phyloP scores from a whole-genome alignment of 2,888 invertebrate species.

The Monopis laevigella region DNA sequence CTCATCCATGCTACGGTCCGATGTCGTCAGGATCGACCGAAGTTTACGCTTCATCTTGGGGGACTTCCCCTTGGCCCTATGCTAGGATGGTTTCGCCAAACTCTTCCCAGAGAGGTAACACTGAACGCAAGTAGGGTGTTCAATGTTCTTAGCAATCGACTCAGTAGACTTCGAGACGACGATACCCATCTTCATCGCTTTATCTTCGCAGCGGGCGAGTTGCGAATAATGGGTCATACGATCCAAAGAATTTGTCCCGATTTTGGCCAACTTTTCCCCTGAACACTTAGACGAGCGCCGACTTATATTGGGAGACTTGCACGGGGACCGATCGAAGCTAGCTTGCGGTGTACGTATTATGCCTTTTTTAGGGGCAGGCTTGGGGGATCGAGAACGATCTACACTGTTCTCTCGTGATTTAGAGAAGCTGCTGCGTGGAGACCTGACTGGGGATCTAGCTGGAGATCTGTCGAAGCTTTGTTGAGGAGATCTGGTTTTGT shows the following conservation, averaged over 20 bases:
- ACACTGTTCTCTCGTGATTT: constrained; percentile 56
- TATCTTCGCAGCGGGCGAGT: constrained; percentile 57
- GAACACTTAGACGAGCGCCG: constrained; percentile 39
- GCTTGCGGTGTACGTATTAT: constrained; percentile 63
- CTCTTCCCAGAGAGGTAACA: constrained; percentile 74
- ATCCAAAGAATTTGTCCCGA: constrained; percentile 59
- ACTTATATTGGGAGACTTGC: constrained; percentile 54
- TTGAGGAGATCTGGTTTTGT: constrained; percentile 66
- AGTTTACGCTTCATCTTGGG: constrained; percentile 49
- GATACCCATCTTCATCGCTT: constrained; percentile 62
- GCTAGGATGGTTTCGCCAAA: constrained; percentile 70
- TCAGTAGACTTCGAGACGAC: constrained; percentile 66
- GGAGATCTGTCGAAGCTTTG: constrained; percentile 64
- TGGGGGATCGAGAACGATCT: constrained; percentile 53
- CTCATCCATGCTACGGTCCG: constrained; percentile 56
- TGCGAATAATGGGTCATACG: constrained; percentile 59
- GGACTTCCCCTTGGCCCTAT: constrained; percentile 74
- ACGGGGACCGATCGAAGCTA: constrained; percentile 56
- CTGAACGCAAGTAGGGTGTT: constrained; percentile 77
- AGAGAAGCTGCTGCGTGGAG: constrained; percentile 58
- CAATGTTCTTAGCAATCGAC: constrained; percentile 65
- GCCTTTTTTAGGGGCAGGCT: constrained; percentile 58
- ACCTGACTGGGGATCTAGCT: too few species aligned
- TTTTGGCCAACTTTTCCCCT: constrained; percentile 49
- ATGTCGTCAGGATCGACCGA: constrained; percentile 44